Percentiles rank a stretch among this genome's conserved stretches.
phyloP scores from a whole-genome alignment of 2,113 vertebrate genomes.

The Verasper variegatus region DNA sequence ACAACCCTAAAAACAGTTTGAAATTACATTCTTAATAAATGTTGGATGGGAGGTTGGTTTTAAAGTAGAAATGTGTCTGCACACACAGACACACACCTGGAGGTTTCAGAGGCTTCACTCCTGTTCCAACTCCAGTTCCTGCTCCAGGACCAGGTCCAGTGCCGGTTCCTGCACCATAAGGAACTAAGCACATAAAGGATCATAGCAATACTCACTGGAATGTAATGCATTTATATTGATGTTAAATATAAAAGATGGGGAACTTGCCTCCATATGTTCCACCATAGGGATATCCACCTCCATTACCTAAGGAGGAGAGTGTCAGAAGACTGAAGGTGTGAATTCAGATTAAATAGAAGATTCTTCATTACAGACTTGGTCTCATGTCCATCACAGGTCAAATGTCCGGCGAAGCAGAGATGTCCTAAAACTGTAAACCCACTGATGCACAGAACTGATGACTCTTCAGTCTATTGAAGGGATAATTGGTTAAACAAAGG shows the following conservation, averaged over 20 bases:
- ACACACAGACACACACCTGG: slow-evolving; percentile 62
- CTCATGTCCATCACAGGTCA: slow-evolving; percentile 7
- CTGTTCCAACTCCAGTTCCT: slow-evolving; percentile 10
- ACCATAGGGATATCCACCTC: slow-evolving; percentile 62
- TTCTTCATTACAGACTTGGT: neutral
- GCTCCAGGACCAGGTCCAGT: slow-evolving; percentile 45
- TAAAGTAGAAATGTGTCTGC: neutral
- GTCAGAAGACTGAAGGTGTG: neutral
- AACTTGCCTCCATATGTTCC: slow-evolving; percentile 58
- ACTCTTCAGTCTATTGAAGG: slow-evolving; percentile 25
- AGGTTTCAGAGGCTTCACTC: slow-evolving; percentile 77
- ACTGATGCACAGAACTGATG: slow-evolving; percentile 35
- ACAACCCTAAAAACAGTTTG: neutral
- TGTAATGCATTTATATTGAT: neutral
- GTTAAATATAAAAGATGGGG: neutral
- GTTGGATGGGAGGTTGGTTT: neutral
- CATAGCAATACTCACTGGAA: neutral
- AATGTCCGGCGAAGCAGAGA: slow-evolving; percentile 35
- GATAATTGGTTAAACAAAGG: slow-evolving; percentile 44
- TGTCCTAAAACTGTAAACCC: neutral
- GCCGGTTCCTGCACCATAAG: slow-evolving; percentile 50
- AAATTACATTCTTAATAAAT: neutral
- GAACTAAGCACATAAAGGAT: slow-evolving; percentile 45
- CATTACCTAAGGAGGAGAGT: slow-evolving; percentile 42
- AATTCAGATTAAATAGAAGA: neutral